Base-by-base conservation (phyloP, 2,888 invertebrate genomes). In the Augiades crinisus region DNA sequence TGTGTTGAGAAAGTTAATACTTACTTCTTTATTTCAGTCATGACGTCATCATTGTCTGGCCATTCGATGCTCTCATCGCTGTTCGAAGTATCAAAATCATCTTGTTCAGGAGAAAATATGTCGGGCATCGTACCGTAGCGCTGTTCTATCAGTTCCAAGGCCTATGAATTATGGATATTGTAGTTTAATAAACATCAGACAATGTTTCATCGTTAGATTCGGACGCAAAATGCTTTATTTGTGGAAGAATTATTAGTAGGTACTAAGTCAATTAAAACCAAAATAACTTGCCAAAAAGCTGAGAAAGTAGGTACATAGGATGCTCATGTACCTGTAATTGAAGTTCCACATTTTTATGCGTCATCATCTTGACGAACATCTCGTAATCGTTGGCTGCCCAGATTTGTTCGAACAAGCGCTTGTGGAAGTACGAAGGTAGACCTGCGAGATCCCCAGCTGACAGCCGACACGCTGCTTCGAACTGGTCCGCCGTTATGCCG, bases 341-440 rank as follows among this genome's bases (percentile, higher is more conserved):
- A 24, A 98, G 88, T 70, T 98, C 97, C 16, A 98, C 93, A 78
- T 98, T 98, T 68, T 96, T 94, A 73, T 97, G 96, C 5, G 94
- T 95, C 98, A 98, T 98, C 94, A 98, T 95, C 57, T 95, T 92
- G 52, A 95, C 94, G 74, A 98, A 98, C 80, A 97, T 95, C 59
- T 94, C 93, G 65, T 94, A 95, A 78, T 98, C 97, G 71, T 98
- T 97, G 0, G 97, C 97, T 0, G 98, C 97, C 95, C 97, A 96
- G 54, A 98, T 95, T 90, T 96, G 92, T 68, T 92, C 92, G 64
- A 92, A 92, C 3, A 92, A 79, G 8, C 92, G 88, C 50, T 91
- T 91, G 62, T 92, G 92, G 61, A 92, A 92, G 62, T 92, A 91
- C 8, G 92, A 85, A 0, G 91, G 91, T 51, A 92, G 78, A 2